Evolutionary conservation across 2,888 invertebrate species (phyloP), one percentile per base, ranked within the genome.

Genomic region (Scaptodrosophila latifasciaeformis): DNA sequence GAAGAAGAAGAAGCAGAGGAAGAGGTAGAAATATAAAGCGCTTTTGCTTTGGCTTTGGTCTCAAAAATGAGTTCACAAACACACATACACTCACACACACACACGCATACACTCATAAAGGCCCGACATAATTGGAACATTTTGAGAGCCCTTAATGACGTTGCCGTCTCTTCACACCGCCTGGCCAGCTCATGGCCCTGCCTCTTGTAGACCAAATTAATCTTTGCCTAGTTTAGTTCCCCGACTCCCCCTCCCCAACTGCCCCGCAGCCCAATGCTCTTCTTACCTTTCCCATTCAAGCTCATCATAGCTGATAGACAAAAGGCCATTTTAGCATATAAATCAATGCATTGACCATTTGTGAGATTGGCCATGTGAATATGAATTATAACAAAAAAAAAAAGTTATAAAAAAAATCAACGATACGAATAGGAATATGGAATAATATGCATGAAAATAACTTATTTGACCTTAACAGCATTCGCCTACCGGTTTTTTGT

Each of bases 141-240:
- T 77, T 70, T 66, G 66, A 79, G 78, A 68, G 81, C 78, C 81
- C 77, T 74, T 74, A 72, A 81, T 70, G 67, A 79, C 63, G 67
- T 59, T 54, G 66, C 60, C 71, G 12, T 44, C n/a, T n/a, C n/a
- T n/a, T n/a, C n/a, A n/a, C n/a, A n/a, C n/a, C n/a, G n/a, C n/a
- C n/a, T n/a, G n/a, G n/a, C n/a, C n/a, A n/a, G n/a, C n/a, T n/a
- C n/a, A n/a, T n/a, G n/a, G n/a, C n/a, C 31, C 34, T 12, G 12
- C n/a, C 30, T 18, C 54, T 75, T 74, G 61, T 70, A 70, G 75
- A 68, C 70, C 75, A 70, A 70, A 60, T 67, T 49, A 51, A 54
- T 64, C 54, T 67, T 72, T 66, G 60, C 52, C 58, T 68, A 48
- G 59, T 59, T 70, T 58, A 55, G 65, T 45, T 30, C 50, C 44